These are phyloP conservation scores for Girardinus metallicus DNA, from an alignment of 2,797 vertebrate genomes.

Conservation along the genomic window DNA sequence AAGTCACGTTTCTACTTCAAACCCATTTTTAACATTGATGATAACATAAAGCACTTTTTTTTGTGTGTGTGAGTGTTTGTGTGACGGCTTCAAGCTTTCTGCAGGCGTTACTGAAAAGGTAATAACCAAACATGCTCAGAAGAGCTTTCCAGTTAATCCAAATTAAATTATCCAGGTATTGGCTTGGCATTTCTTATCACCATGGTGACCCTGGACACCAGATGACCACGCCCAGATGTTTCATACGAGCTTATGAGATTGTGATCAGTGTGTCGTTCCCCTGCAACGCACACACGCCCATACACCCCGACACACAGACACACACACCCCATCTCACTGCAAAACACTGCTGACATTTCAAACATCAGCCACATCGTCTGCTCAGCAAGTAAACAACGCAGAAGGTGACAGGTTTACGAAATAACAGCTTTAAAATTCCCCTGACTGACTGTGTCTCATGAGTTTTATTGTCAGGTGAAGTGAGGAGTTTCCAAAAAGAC, in stretches of 20 bases:
- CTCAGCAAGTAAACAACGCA: neutral
- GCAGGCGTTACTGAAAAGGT: neutral
- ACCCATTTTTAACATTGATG: neutral
- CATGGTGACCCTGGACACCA: constrained; percentile 20
- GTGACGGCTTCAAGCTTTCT: neutral
- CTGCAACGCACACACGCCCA: neutral
- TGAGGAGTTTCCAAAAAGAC: neutral
- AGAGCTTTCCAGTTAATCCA: neutral
- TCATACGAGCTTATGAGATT: neutral
- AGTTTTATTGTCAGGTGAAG: neutral
- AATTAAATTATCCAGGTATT: neutral
- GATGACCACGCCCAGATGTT: neutral
- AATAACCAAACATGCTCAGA: neutral
- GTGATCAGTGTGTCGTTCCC: neutral
- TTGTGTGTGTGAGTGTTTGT: neutral
- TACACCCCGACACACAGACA: too few species aligned
- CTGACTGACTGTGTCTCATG: neutral
- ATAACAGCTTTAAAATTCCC: neutral
- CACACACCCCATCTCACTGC: neutral
- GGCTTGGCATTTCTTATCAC: constrained; percentile 18
- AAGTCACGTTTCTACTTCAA: neutral
- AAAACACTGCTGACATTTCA: neutral
- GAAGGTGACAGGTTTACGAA: neutral
- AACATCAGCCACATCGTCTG: neutral
- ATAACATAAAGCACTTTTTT: neutral